Conservation (phyloP, 2,797 vertebrate genomes). For the Agapornis canus region DNA sequence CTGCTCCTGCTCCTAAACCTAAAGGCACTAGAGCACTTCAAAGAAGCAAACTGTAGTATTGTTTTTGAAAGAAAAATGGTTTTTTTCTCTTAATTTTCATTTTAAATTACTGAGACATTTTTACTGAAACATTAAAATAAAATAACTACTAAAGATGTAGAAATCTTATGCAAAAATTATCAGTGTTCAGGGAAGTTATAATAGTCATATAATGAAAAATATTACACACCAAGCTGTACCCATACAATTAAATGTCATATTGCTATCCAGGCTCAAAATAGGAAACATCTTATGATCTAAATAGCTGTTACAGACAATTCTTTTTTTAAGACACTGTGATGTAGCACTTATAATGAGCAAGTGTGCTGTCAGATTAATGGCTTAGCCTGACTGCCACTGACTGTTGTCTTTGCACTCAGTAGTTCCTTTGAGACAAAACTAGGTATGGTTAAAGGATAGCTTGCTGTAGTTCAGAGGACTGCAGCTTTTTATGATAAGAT, state of each 20-base stretch:
- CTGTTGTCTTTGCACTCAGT: not conserved
- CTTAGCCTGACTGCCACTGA: not conserved
- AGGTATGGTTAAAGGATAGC: not conserved
- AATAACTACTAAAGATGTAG: not conserved
- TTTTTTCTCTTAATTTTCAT: not conserved
- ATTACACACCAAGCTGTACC: not conserved
- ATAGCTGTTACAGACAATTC: not conserved
- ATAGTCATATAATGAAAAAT: not conserved
- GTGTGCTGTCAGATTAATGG: not conserved
- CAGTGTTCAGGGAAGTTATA: not conserved
- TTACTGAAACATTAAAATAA: not conserved
- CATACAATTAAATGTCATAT: not conserved
- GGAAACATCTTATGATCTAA: not conserved
- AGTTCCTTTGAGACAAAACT: not conserved
- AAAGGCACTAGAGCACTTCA: conserved; percentile 12
- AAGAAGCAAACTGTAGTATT: not conserved
- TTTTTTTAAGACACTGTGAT: not conserved
- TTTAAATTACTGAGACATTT: not conserved
- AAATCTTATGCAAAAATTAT: not conserved
- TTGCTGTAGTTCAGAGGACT: not conserved
- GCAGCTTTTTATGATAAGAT: not conserved
- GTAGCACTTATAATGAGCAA: not conserved
- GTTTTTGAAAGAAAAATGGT: not conserved
- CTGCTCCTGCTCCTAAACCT: not conserved
- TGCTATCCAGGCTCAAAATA: not conserved